Evolutionary conservation across 2,888 invertebrate genomes (phyloP).

Genomic region (Dryomyza anilis): DNA sequence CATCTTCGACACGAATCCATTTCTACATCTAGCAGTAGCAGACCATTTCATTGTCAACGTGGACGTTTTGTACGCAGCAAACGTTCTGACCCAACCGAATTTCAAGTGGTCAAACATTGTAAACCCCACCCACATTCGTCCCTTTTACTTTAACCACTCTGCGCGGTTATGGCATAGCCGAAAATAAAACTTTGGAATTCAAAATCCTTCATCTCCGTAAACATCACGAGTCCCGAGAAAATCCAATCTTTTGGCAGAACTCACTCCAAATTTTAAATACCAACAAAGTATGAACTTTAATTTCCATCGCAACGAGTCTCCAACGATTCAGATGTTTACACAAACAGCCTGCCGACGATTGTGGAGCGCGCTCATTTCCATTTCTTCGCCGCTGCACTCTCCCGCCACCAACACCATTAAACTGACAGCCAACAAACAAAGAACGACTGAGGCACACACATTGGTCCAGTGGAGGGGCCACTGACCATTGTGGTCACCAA

Average conservation of each 20-base stretch:
- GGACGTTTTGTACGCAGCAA: conserved; percentile 3
- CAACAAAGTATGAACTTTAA: conserved; percentile 2
- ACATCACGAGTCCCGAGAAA: neutral
- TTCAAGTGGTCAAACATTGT: conserved; percentile 1
- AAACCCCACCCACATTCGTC: neutral
- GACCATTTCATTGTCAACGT: conserved; percentile 8
- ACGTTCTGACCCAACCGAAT: neutral
- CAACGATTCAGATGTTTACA: conserved; percentile 2
- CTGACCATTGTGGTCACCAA: neutral
- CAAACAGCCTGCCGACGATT: conserved; percentile 11
- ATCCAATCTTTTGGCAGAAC: conserved; percentile 3
- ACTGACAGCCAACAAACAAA: conserved; percentile 9
- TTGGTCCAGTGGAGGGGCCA: neutral
- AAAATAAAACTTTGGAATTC: conserved; percentile 5
- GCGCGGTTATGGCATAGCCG: conserved; percentile 4
- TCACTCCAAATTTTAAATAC: neutral
- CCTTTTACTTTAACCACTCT: neutral
- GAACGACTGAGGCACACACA: neutral
- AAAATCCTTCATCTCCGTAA: conserved; percentile 1
- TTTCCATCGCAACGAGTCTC: neutral
- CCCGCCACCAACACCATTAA: neutral
- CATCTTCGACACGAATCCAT: neutral
- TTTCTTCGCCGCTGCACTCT: neutral
- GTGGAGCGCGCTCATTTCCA: conserved; percentile 9
- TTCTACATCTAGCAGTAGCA: neutral